Evolutionary conservation across 2,888 invertebrate genomes (phyloP), one percentile per base, ranked within the genome.

Genomic region (Stenotaenia linearis): DNA sequence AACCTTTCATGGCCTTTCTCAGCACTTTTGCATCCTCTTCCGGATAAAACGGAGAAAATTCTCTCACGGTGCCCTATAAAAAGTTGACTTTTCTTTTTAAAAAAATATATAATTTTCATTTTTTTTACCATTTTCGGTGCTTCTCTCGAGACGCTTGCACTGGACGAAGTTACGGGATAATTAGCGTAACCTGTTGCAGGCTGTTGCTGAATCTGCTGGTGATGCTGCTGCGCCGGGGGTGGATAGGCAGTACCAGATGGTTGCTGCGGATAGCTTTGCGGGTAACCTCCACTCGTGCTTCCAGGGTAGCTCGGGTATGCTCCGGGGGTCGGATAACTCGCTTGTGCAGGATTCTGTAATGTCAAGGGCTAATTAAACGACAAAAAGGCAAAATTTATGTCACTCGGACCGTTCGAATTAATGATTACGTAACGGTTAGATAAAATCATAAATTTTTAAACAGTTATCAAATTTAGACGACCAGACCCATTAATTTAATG

Each of bases 1-100:
- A 91, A 78, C 95, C 96, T 87, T 95, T 95, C 96, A 96, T 96
- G 0, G 96, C 95, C 84, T 92, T 93, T n/a, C 95, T 90, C 28
- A 96, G 89, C 1, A 91, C 88, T 83, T 92, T 92, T 0, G 95
- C 95, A 90, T 95, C 95, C 10, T 89, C 90, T 35, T 92, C 90
- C 4, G 95, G 90, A 84, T 94, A 91, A 87, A 94, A 94, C 0
- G 91, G 91, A 82, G 91, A 90, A n/a, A 89, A 91, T 10, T 94
- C 91, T 45, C 90, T 88, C 35, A 95, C 90, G 4, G 94, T 94
- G 79, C 77, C 77, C 40, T 77, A n/a, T 18, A 2, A 37, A 32
- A n/a, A 9, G 10, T n/a, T 18, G 12, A 23, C 3, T 28, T 4
- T 5, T 30, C n/a, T 7, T 23, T 9, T 23, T 23, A 21, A 56